Evolutionary conservation across 2,797 vertebrate species (phyloP).

Genomic region (Hipposideros larvatus): DNA sequence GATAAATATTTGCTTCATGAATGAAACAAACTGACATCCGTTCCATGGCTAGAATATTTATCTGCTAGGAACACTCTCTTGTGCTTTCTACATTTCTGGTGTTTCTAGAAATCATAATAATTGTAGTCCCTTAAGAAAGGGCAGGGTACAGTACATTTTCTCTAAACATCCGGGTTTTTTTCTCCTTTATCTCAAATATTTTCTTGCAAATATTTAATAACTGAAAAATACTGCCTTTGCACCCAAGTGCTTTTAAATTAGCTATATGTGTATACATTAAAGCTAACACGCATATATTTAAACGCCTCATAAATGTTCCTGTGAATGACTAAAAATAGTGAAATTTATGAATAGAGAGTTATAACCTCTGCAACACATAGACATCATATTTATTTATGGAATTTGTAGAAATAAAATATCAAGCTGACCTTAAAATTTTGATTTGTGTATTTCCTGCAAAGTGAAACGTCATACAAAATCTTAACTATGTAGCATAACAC

Average conservation of each 20-base stretch:
- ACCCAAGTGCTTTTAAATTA: background rate
- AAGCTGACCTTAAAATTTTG: background rate
- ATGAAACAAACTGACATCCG: background rate
- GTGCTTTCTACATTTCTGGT: background rate
- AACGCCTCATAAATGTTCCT: background rate
- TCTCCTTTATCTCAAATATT: background rate
- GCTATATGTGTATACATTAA: background rate
- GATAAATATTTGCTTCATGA: background rate
- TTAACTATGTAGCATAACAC: background rate
- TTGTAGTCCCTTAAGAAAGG: background rate
- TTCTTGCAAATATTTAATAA: constrained; percentile 6
- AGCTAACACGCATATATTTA: background rate
- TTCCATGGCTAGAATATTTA: background rate
- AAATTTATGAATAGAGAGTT: background rate
- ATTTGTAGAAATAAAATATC: background rate
- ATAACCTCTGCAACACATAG: background rate
- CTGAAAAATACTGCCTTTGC: constrained; percentile 17
- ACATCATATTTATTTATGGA: background rate
- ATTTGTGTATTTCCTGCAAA: background rate
- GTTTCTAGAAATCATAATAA: background rate
- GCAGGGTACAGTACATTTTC: background rate
- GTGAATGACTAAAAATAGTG: background rate
- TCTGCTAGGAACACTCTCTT: background rate
- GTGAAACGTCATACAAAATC: background rate
- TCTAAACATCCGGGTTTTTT: background rate